These are phyloP conservation scores for Alviniconcha strummeri DNA, from an alignment of 2,888 invertebrate species.

Conservation along the genomic window DNA sequence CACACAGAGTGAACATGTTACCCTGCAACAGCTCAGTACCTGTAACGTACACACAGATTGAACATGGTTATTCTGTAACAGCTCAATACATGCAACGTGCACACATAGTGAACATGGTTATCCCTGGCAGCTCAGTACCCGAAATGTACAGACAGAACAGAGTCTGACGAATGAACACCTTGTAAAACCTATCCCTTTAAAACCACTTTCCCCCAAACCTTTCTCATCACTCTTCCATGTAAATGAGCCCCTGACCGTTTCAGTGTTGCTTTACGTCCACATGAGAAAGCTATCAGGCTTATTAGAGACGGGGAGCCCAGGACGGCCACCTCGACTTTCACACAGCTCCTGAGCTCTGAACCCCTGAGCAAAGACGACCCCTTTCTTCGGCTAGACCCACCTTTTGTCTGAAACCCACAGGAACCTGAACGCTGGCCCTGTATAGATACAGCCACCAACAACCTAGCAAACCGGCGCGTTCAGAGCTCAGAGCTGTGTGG, in stretches of 20 bases:
- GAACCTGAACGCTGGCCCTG: too few species aligned
- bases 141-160: background rate
- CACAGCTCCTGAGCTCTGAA: too few species aligned
- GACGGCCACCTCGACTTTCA: too few species aligned
- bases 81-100: constrained; percentile 52
- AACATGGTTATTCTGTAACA: constrained; percentile 53
- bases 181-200: background rate
- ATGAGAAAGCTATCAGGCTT: background rate
- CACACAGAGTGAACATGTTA: constrained; percentile 20
- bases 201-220: background rate
- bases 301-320: too few species aligned
- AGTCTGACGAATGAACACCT: too few species aligned
- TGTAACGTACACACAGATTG: constrained; percentile 35
- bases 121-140: too few species aligned
- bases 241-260: background rate
- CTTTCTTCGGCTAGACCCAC: too few species aligned
- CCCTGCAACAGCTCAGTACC: constrained; percentile 60
- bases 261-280: background rate
- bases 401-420: too few species aligned
- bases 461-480: too few species aligned
- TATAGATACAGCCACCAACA: too few species aligned
- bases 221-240: background rate
- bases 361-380: too few species aligned
- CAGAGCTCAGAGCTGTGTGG: too few species aligned
- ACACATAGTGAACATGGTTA: background rate